Evolutionary conservation across 2,113 vertebrate genomes (phyloP).

Genomic region (Silurus glanis): DNA sequence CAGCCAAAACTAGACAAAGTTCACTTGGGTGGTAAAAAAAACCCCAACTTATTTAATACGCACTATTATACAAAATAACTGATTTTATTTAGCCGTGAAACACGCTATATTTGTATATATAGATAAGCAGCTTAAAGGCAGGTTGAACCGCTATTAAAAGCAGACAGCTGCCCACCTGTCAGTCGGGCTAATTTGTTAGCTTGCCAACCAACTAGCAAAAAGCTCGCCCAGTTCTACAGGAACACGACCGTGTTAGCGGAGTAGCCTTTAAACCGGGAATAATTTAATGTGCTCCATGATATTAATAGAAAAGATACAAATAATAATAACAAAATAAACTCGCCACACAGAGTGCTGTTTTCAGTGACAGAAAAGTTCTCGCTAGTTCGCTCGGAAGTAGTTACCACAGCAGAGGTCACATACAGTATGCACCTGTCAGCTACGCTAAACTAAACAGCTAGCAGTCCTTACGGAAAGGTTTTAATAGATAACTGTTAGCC

Average conservation of each 20-base stretch:
- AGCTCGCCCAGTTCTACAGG: not conserved
- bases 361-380: not conserved
- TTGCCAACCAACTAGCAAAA: not conserved
- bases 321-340: not conserved
- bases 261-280: not conserved
- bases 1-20: not conserved
- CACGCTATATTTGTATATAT: not conserved
- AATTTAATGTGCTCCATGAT: not conserved
- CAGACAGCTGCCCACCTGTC: not conserved
- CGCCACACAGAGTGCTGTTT: not conserved
- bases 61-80: not conserved
- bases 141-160: conserved; percentile 8
- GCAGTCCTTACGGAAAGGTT: not conserved
- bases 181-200: not conserved
- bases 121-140: not conserved
- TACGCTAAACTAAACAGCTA: not conserved
- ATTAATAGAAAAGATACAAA: not conserved
- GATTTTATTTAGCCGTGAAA: not conserved
- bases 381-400: not conserved
- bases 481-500: not conserved
- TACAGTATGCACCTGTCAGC: not conserved
- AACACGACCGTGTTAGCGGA: not conserved
- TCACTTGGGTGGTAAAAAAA: not conserved
- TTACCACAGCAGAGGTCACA: not conserved
- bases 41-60: not conserved